phyloP scores from a whole-genome alignment of 2,113 vertebrate genomes.

The Syngnathus scovelli region DNA sequence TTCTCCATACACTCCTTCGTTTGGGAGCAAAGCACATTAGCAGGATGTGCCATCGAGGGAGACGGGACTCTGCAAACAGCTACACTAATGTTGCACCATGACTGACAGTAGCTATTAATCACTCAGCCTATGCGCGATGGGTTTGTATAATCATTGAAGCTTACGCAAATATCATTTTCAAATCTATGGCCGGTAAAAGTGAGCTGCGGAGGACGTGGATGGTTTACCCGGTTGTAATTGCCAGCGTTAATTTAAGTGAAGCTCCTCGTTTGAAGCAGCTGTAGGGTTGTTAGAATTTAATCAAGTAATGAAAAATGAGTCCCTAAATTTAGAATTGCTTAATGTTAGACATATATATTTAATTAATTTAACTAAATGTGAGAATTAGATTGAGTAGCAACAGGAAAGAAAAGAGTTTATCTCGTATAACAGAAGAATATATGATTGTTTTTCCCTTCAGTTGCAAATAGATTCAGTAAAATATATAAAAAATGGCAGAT shows the following conservation, averaged over 20 bases:
- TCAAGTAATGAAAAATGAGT: not conserved
- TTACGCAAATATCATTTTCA: conserved; percentile 42
- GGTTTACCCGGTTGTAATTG: conserved; percentile 21
- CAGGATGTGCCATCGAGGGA: conserved; percentile 19
- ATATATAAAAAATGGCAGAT: not conserved
- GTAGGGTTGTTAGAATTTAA: not conserved
- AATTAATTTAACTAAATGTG: not conserved
- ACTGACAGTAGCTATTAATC: conserved; percentile 62
- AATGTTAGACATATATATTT: not conserved
- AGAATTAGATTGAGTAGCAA: not conserved
- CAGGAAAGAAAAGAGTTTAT: not conserved
- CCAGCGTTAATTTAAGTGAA: conserved; percentile 6
- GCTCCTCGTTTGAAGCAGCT: not conserved
- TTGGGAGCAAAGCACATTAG: conserved; percentile 17
- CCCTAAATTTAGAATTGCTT: not conserved
- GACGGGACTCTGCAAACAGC: conserved; percentile 42
- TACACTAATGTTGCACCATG: conserved; percentile 52
- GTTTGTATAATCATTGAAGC: conserved; percentile 48
- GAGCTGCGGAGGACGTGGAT: conserved; percentile 33
- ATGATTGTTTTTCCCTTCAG: too few species aligned
- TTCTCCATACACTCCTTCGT: conserved; percentile 2
- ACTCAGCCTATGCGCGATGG: conserved; percentile 45
- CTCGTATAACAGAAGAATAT: too few species aligned
- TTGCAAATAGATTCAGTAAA: not conserved
- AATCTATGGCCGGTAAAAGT: conserved; percentile 38